Base-by-base conservation (phyloP, 2,888 invertebrate species). In the Drosophila suboccidentalis region DNA sequence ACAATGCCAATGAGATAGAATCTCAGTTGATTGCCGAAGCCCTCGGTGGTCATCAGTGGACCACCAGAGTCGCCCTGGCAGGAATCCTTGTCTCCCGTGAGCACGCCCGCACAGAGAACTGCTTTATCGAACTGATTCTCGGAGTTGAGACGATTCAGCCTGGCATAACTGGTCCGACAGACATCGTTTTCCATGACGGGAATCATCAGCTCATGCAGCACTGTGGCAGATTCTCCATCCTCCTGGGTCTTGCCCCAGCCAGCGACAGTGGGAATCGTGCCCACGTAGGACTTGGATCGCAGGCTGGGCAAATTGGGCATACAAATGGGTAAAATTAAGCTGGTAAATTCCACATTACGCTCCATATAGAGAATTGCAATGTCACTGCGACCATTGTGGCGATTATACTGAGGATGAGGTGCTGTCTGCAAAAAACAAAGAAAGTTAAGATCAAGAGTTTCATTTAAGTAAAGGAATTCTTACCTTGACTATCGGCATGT, bases 331-430 rank as follows among this genome's bases (percentile, higher is more conserved):
- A 93, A 93, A 54, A 97, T 95, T 29, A 94, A 89, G 13, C 92
- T 71, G 6, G 95, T 93, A 66, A 95, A 95, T 1, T 92, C 80
- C 0, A 95, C 94, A 1, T 95, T 94, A 0, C 91, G 87, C 4
- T 93, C 92, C 54, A 97, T 92, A 65, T 94, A 94, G 0, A 98
- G 91, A 1, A 98, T 90, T 0, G 96, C 97, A 66, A 98, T 96
- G 90, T 98, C 98, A 82, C 96, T 96, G 47, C 94, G 94, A 81
- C 94, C 95, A 22, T 94, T 91, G 0, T 62, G 59, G 1, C 58
- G 49, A 54, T 83, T 89, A 39, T 93, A 92, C 0, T 82, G 39
- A 0, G 91, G 80, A 87, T 93, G 90, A 5, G 58, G 10, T 11
- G 80, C 80, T 13, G 19, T 68, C 92, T 92, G 17, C 2, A 17